Percentiles rank a stretch among this genome's conserved stretches.
phyloP scores from a whole-genome alignment of 2,113 vertebrate species.

The Arenaria interpres region DNA sequence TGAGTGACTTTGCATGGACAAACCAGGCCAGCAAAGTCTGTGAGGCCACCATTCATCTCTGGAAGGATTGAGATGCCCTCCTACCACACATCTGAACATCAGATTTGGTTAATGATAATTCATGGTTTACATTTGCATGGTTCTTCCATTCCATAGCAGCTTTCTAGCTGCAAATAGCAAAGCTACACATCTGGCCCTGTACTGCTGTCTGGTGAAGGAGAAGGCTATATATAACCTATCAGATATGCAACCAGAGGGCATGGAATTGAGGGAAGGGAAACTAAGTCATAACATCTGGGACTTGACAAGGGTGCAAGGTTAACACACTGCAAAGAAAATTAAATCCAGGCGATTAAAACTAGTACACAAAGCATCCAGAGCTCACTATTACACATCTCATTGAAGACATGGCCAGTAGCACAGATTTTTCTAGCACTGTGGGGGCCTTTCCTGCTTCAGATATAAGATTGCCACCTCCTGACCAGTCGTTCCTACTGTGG shows the following conservation, averaged over 20 bases:
- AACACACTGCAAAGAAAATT: not conserved
- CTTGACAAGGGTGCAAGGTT: not conserved
- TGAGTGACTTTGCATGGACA: not conserved
- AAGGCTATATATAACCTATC: not conserved
- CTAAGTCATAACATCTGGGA: not conserved
- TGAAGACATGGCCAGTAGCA: not conserved
- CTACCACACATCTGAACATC: not conserved
- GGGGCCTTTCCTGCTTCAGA: not conserved
- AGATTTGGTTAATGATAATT: not conserved
- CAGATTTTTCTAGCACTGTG: not conserved
- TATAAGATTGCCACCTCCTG: conserved; percentile 31
- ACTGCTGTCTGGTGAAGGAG: not conserved
- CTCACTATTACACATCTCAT: not conserved
- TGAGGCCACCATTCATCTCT: not conserved
- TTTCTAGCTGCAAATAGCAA: not conserved
- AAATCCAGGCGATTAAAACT: not conserved
- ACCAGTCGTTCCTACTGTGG: not conserved
- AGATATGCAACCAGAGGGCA: not conserved
- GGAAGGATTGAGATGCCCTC: not conserved
- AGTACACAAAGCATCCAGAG: not conserved
- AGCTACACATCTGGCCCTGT: fast-evolving
- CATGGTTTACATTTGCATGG: not conserved
- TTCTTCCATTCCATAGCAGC: not conserved
- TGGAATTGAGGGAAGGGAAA: not conserved
- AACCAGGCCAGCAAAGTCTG: not conserved